Percentiles rank a stretch among this genome's conserved stretches.
Evolutionary conservation across 2,797 vertebrate genomes (phyloP).

Genomic region (Bovichtus diacanthus): DNA sequence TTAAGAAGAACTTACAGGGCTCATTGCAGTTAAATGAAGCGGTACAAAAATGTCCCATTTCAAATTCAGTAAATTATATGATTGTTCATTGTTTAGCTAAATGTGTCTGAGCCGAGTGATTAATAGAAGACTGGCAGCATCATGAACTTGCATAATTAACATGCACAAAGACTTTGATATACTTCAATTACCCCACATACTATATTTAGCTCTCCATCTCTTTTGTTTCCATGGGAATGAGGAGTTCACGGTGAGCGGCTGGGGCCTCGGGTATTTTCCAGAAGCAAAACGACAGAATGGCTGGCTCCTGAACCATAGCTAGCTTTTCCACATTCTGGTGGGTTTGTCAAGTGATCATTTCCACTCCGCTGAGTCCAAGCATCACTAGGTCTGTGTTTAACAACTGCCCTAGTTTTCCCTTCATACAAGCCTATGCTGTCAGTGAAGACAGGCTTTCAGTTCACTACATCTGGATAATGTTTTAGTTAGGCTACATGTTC

Average conservation of each 20-base stretch:
- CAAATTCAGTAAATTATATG: background rate
- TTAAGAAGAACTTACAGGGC: background rate
- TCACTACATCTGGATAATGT: conserved; percentile 56
- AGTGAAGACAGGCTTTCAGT: conserved; percentile 29
- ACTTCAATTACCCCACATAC: conserved; percentile 48
- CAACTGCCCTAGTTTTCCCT: conserved; percentile 68
- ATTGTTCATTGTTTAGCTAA: conserved; percentile 14
- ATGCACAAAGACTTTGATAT: conserved; percentile 28
- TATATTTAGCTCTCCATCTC: conserved; percentile 70
- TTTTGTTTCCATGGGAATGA: conserved; percentile 81
- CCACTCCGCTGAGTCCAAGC: conserved; percentile 68
- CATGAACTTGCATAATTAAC: conserved; percentile 31
- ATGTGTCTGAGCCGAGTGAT: conserved; percentile 7
- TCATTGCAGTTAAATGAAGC: background rate
- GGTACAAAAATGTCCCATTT: background rate
- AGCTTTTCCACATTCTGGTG: conserved; percentile 65
- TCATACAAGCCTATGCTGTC: conserved; percentile 10
- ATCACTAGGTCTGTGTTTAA: conserved; percentile 61
- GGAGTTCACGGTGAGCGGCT: conserved; percentile 49
- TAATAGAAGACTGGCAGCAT: conserved; percentile 10
- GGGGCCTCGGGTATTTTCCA: conserved; percentile 70
- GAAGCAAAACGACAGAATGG: conserved; percentile 51
- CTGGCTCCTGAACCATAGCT: conserved; percentile 49
- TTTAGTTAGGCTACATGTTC: background rate
- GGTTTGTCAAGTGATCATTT: conserved; percentile 76